A percentile compares a stretch with the other conserved stretches of the same genome.
Evolutionary conservation across 2,113 vertebrate genomes (phyloP).

Genomic region (Tetrax tetrax): DNA sequence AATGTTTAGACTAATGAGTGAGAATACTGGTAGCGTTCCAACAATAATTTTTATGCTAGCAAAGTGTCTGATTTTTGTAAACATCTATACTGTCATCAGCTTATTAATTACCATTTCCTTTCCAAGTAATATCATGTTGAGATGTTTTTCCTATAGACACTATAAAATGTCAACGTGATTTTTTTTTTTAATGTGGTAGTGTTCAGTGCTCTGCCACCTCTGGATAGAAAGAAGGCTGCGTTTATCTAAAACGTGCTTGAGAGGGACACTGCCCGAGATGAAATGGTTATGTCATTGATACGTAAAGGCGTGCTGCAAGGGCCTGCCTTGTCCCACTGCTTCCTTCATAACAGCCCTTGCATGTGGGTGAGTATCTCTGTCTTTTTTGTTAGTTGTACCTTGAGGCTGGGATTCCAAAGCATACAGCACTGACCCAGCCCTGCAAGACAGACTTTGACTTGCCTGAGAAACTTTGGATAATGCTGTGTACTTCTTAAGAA

Average conservation of each 20-base stretch:
- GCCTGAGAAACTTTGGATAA: not conserved
- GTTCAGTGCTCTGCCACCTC: not conserved
- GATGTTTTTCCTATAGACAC: not conserved
- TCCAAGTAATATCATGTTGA: not conserved
- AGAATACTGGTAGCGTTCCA: not conserved
- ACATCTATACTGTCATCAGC: not conserved
- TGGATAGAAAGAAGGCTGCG: fast-evolving
- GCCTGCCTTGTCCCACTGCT: not conserved
- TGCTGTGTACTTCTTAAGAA: not conserved
- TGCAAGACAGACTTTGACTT: not conserved
- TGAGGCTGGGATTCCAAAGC: not conserved
- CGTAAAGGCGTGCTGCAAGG: not conserved
- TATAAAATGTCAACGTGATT: not conserved
- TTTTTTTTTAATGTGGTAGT: not conserved
- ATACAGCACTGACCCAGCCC: not conserved
- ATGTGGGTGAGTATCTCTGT: not conserved
- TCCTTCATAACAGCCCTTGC: not conserved
- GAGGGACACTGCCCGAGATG: not conserved
- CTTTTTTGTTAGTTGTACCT: not conserved
- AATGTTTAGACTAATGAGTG: not conserved
- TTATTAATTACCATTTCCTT: not conserved
- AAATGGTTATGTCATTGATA: not conserved
- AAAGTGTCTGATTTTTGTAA: not conserved
- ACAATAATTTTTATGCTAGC: not conserved
- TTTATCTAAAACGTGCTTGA: not conserved